Percentiles rank a stretch among this genome's conserved stretches.
Conservation (phyloP, 2,797 vertebrate species). For the Acipenser oxyrinchus region DNA sequence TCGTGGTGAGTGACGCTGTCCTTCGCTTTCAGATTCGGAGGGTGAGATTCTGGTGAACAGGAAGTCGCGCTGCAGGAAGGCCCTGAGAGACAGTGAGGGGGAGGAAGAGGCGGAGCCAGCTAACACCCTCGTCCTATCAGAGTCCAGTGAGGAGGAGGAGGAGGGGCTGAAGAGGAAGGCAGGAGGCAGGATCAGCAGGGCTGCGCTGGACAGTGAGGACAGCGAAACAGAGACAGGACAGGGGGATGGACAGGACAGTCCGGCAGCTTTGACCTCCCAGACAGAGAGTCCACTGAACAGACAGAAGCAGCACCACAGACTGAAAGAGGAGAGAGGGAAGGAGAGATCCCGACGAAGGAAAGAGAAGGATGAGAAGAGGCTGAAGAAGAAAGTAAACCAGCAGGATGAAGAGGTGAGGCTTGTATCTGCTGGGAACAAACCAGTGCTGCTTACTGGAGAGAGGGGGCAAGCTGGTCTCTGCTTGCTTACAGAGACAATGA, state of each 20-base stretch:
- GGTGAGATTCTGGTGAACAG: constrained; percentile 69
- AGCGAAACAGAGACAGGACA: constrained; percentile 45
- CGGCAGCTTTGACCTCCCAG: constrained; percentile 1
- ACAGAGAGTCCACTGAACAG: constrained; percentile 12
- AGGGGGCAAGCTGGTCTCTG: constrained; percentile 12
- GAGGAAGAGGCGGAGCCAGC: constrained; percentile 38
- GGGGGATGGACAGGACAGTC: constrained; percentile 25
- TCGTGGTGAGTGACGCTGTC: neutral
- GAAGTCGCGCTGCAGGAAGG: constrained; percentile 62
- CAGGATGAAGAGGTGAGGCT: constrained; percentile 38
- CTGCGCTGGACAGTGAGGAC: constrained; percentile 55
- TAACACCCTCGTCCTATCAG: constrained; percentile 43
- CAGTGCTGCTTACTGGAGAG: constrained; percentile 10
- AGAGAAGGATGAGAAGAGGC: constrained; percentile 57
- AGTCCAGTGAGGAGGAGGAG: constrained; percentile 46
- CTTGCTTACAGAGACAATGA: neutral
- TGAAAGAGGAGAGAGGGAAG: constrained; percentile 33
- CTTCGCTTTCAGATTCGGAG: constrained; percentile 66
- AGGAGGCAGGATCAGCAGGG: constrained; percentile 40
- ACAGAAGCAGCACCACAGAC: neutral
- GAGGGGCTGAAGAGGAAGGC: constrained; percentile 32
- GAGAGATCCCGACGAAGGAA: constrained; percentile 49
- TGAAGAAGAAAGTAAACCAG: constrained; percentile 50
- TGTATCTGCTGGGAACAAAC: neutral
- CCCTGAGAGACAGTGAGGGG: constrained; percentile 74